phyloP scores from a whole-genome alignment of 2,113 vertebrate genomes.

The Trichechus manatus region DNA sequence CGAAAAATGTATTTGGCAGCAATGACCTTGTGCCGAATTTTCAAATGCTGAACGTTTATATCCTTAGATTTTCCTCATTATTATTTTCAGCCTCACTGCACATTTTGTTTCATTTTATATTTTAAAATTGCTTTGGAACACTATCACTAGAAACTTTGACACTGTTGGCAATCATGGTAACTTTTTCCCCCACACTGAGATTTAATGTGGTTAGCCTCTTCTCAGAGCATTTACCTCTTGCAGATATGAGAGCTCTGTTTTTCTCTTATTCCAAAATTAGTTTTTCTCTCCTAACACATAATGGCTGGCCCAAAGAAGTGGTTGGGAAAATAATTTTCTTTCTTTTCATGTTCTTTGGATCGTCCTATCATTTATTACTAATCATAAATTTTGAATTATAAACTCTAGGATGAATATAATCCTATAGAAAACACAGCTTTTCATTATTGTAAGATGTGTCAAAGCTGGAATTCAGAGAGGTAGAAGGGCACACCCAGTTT shows the following conservation, averaged over 20 bases:
- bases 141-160: slow-evolving; percentile 37
- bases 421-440: not conserved
- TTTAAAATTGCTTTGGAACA: slow-evolving; percentile 56
- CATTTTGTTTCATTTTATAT: slow-evolving; percentile 62
- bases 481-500: not conserved
- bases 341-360: not conserved
- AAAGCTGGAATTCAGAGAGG: not conserved
- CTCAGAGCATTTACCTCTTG: slow-evolving; percentile 17
- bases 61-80: slow-evolving; percentile 46
- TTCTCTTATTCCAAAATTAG: not conserved
- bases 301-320: not conserved
- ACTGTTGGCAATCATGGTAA: not conserved
- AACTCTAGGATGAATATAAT: not conserved
- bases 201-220: not conserved
- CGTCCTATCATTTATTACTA: not conserved
- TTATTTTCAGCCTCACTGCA: slow-evolving; percentile 59
- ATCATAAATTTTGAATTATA: slow-evolving; percentile 33
- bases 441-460: not conserved
- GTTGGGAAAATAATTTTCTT: not conserved
- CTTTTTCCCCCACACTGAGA: not conserved
- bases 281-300: not conserved
- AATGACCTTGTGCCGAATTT: slow-evolving; percentile 20
- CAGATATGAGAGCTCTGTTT: not conserved
- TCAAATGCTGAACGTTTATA: slow-evolving; percentile 52
- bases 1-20: not conserved